Conservation (phyloP, 2,888 invertebrate species). For the Willowsia nigromaculata region DNA sequence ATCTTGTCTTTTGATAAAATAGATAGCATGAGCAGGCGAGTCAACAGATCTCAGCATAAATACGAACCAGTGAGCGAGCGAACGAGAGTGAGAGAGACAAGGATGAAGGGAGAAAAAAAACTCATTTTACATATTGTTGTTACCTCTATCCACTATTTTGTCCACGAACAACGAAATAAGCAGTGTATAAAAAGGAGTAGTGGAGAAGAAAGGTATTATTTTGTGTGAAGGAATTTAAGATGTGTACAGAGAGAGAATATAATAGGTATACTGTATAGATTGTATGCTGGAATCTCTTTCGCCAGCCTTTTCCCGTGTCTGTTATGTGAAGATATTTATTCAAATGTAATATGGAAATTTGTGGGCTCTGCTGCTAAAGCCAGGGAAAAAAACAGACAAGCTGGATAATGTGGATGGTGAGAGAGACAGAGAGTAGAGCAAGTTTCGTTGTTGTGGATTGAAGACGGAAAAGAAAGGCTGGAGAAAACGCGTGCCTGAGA, state of each 20-base stretch:
- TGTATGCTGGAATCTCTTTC: not conserved
- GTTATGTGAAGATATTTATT: slow-evolving; percentile 42
- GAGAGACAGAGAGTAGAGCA: slow-evolving; percentile 1
- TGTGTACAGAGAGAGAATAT: not conserved
- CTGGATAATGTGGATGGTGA: not conserved
- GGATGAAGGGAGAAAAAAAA: slow-evolving; percentile 15
- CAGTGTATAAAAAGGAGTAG: not conserved
- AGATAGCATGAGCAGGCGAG: slow-evolving; percentile 21
- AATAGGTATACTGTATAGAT: not conserved
- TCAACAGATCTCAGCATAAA: slow-evolving; percentile 36
- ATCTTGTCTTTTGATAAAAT: slow-evolving; percentile 52
- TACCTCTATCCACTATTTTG: slow-evolving; percentile 34
- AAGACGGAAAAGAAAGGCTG: slow-evolving; percentile 17
- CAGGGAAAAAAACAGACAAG: not conserved
- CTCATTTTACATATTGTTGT: slow-evolving; percentile 66
- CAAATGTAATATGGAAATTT: slow-evolving; percentile 69
- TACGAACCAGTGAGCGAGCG: slow-evolving; percentile 40
- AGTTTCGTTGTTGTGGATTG: slow-evolving; percentile 31
- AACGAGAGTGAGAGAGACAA: not conserved
- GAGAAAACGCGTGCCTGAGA: slow-evolving; percentile 61
- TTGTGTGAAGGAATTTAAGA: not conserved
- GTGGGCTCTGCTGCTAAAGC: slow-evolving; percentile 35
- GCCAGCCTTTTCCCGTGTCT: not conserved
- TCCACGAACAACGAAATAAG: not conserved
- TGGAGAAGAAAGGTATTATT: not conserved